A percentile compares a stretch with the other conserved stretches of the same genome.
Conservation (phyloP, 2,888 invertebrate genomes). For the Anthophora plumipes region DNA sequence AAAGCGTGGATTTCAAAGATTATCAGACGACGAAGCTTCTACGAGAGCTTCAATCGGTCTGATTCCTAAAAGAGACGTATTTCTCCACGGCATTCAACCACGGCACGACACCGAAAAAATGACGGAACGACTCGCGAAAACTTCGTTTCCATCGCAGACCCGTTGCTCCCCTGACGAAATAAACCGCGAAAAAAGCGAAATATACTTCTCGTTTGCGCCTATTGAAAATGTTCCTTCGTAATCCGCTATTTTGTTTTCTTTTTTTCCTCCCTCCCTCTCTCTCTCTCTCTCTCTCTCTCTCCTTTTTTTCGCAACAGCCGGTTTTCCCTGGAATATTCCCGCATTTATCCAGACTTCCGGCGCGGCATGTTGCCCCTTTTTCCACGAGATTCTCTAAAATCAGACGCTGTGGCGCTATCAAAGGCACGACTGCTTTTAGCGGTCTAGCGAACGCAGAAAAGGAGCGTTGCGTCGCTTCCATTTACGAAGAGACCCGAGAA, state of each 20-base stretch:
- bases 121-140: slow-evolving; percentile 10
- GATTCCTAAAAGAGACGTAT: not conserved
- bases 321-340: not conserved
- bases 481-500: slow-evolving; percentile 38
- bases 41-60: slow-evolving; percentile 16
- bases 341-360: slow-evolving; percentile 12
- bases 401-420: slow-evolving; percentile 18
- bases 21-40: slow-evolving; percentile 10
- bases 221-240: not conserved
- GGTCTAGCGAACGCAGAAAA: slow-evolving; percentile 43
- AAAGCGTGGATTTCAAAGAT: slow-evolving; percentile 24
- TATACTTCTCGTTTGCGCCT: slow-evolving; percentile 13
- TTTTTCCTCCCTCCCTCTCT: not conserved
- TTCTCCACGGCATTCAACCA: not conserved
- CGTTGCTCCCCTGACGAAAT: not conserved
- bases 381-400: slow-evolving; percentile 28
- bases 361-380: not conserved
- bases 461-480: slow-evolving; percentile 50
- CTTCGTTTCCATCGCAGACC: slow-evolving; percentile 19
- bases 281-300: too few species aligned
- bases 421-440: slow-evolving; percentile 8
- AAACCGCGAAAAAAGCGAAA: slow-evolving; percentile 12
- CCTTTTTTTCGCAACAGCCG: too few species aligned
- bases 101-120: not conserved
- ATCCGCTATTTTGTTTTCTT: too few species aligned